These are phyloP conservation scores for Campoletis raptor DNA, from an alignment of 2,888 invertebrate species.

Conservation along the genomic window DNA sequence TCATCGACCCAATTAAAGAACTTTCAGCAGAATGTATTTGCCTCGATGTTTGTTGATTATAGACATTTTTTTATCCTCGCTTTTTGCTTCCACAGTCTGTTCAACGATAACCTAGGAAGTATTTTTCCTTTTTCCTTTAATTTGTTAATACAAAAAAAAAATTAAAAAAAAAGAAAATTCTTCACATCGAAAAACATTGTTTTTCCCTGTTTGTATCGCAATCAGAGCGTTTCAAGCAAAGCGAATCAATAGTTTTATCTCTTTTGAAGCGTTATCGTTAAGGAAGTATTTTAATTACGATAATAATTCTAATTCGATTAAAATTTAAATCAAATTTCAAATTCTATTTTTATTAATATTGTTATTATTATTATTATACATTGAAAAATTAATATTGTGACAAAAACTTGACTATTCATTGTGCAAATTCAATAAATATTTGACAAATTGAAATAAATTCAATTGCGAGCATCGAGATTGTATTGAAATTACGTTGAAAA, in stretches of 20 bases:
- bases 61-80: not conserved
- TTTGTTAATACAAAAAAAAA: slow-evolving; percentile 1
- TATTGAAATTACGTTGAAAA: too few species aligned
- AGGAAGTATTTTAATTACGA: not conserved
- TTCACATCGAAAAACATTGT: not conserved
- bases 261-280: not conserved
- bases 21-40: slow-evolving; percentile 38
- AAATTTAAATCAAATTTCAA: not conserved
- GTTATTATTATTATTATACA: not conserved
- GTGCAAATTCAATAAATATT: too few species aligned
- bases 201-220: slow-evolving; percentile 33
- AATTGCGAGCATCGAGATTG: too few species aligned
- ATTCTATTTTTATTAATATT: not conserved
- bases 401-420: too few species aligned
- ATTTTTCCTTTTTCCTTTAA: not conserved
- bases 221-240: slow-evolving; percentile 58
- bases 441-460: too few species aligned
- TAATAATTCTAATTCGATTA: not conserved
- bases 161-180: slow-evolving; percentile 11
- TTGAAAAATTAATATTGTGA: not conserved
- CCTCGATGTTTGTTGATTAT: slow-evolving; percentile 34
- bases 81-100: slow-evolving; percentile 19
- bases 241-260: not conserved
- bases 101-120: slow-evolving; percentile 29
- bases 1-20: slow-evolving; percentile 66